Evolutionary conservation across 2,797 vertebrate species (phyloP).

Genomic region (Sphaeramia orbicularis): DNA sequence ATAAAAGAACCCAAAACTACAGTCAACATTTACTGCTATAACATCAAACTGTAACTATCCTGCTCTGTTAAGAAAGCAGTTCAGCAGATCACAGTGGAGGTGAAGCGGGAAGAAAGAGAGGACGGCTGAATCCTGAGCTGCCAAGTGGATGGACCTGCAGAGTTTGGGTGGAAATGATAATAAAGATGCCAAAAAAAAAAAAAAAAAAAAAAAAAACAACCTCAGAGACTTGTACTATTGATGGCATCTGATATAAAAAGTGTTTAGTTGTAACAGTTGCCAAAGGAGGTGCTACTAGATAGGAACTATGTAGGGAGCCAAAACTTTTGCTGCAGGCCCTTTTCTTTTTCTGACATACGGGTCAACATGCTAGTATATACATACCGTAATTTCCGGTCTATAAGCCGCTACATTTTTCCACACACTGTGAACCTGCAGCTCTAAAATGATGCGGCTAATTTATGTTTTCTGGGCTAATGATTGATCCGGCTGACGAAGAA

Average conservation of each 20-base stretch:
- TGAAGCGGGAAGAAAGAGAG: not conserved
- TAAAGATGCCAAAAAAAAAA: not conserved
- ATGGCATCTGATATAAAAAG: too few species aligned
- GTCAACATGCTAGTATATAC: too few species aligned
- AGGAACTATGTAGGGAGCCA: not conserved
- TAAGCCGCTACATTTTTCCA: too few species aligned
- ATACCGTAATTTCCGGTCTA: too few species aligned
- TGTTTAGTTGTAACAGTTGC: too few species aligned
- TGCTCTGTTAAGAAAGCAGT: not conserved
- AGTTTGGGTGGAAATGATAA: not conserved
- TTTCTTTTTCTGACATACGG: not conserved
- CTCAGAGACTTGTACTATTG: too few species aligned
- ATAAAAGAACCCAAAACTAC: slow-evolving; percentile 7
- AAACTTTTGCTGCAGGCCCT: not conserved
- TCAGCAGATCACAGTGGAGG: slow-evolving; percentile 1
- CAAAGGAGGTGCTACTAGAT: too few species aligned
- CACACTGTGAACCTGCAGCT: too few species aligned
- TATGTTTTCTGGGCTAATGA: too few species aligned
- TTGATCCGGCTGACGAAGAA: too few species aligned
- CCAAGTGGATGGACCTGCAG: not conserved
- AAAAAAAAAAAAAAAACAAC: not conserved
- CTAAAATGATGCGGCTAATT: too few species aligned
- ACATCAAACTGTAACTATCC: slow-evolving; percentile 16
- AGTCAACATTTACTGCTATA: slow-evolving; percentile 8
- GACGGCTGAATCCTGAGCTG: not conserved